Percentiles rank a stretch among this genome's conserved stretches.
phyloP scores from a whole-genome alignment of 2,113 vertebrate species.

The Dasyornis broadbenti region DNA sequence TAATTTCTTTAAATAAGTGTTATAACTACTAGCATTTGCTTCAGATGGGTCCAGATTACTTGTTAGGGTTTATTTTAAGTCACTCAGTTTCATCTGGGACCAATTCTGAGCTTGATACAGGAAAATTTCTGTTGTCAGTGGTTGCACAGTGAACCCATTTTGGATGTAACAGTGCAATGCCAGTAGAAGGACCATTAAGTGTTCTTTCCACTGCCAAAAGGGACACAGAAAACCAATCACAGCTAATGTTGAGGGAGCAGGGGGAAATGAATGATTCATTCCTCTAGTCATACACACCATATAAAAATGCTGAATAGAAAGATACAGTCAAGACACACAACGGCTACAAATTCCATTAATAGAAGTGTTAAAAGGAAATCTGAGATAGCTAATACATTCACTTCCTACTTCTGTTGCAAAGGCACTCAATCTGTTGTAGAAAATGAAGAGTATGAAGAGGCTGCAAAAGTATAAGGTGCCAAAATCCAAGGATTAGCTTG shows the following conservation, averaged over 20 bases:
- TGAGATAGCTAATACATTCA: background rate
- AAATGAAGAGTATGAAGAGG: background rate
- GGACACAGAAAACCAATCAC: background rate
- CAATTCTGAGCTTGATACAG: background rate
- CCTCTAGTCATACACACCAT: rapidly evolving
- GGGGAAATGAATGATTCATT: background rate
- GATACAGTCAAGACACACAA: background rate
- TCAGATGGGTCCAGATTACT: background rate
- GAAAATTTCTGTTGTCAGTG: background rate
- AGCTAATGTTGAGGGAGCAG: background rate
- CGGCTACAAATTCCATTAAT: background rate
- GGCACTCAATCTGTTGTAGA: background rate
- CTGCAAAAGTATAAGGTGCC: background rate
- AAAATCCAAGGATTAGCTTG: background rate
- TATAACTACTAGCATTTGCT: background rate
- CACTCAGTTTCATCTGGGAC: background rate
- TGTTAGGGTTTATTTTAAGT: constrained; percentile 18
- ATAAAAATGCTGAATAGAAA: background rate
- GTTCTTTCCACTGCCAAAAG: background rate
- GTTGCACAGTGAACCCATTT: background rate
- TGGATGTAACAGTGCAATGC: background rate
- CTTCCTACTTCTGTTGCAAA: background rate
- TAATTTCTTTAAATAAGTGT: constrained; percentile 5
- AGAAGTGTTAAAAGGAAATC: background rate
- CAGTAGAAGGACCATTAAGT: background rate